phyloP scores from a whole-genome alignment of 2,888 invertebrate genomes.

The Melieria crassipennis region DNA sequence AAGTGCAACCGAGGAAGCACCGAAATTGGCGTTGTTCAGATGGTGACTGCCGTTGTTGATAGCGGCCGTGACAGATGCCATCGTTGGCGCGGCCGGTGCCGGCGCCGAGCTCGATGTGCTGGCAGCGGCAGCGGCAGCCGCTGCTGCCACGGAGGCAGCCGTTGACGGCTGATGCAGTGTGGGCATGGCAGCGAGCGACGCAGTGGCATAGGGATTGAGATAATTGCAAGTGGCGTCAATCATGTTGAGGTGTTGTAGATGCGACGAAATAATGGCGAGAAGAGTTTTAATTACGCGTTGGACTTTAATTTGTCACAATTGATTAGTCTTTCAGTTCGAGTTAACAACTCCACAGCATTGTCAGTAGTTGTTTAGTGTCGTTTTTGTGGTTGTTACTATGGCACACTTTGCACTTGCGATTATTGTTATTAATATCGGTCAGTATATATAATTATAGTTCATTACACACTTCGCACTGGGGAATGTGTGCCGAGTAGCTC shows the following conservation, averaged over 20 bases:
- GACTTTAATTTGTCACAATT: no score
- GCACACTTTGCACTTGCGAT: conserved; percentile 30
- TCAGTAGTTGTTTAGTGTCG: no score
- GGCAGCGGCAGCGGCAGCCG: conserved; percentile 42
- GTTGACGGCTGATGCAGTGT: neutral
- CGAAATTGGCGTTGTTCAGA: neutral
- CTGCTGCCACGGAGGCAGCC: conserved; percentile 37
- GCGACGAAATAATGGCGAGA: neutral
- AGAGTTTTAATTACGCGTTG: neutral
- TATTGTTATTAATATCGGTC: neutral
- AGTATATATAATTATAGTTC: neutral
- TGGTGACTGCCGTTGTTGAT: neutral
- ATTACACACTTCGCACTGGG: neutral
- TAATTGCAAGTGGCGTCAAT: conserved; percentile 63
- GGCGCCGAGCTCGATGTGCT: conserved; percentile 26
- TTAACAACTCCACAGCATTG: no score
- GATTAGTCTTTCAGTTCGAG: no score
- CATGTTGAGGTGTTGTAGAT: conserved; percentile 44
- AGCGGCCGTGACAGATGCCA: no score
- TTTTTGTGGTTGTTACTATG: neutral
- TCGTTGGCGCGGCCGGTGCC: conserved; percentile 25
- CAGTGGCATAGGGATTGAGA: conserved; percentile 57
- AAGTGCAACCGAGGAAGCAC: neutral
- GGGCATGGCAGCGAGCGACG: conserved; percentile 40
- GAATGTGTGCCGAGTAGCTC: neutral